Percentiles rank a stretch among this genome's conserved stretches.
Conservation (phyloP, 2,797 vertebrate species). For the Poeciliopsis infans region DNA sequence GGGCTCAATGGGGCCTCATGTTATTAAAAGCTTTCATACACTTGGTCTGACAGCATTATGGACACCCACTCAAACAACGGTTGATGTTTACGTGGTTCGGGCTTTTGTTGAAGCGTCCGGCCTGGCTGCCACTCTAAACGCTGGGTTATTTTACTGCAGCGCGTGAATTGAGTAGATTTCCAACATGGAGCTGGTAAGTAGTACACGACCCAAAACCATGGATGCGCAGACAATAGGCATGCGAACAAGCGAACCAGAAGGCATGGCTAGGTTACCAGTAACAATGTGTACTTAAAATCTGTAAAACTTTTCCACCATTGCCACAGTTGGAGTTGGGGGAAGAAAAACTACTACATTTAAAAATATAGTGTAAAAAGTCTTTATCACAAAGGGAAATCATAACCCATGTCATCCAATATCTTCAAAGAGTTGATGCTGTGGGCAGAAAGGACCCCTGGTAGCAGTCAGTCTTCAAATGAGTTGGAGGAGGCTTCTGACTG, state of each 20-base stretch:
- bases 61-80: constrained; percentile 10
- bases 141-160: not conserved
- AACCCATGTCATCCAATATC: not conserved
- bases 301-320: not conserved
- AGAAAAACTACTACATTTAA: not conserved
- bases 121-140: constrained; percentile 7
- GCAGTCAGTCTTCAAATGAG: not conserved
- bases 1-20: constrained; percentile 56
- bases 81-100: constrained; percentile 23
- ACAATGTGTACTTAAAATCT: not conserved
- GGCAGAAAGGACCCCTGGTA: not conserved
- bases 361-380: not conserved
- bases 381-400: not conserved
- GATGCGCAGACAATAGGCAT: not conserved
- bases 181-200: not conserved
- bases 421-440: not conserved
- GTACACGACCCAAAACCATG: not conserved
- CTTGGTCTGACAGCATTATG: constrained; percentile 37
- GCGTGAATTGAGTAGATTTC: constrained; percentile 5
- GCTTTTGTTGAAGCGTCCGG: constrained; percentile 34
- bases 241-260: not conserved
- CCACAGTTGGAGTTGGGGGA: not conserved
- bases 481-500: not conserved
- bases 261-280: not conserved
- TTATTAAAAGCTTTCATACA: constrained; percentile 68